Percentiles rank a stretch among this genome's conserved stretches.
These are phyloP conservation scores for Bombus superbus DNA, from an alignment of 1,140 invertebrate genomes.

Conservation along the genomic window DNA sequence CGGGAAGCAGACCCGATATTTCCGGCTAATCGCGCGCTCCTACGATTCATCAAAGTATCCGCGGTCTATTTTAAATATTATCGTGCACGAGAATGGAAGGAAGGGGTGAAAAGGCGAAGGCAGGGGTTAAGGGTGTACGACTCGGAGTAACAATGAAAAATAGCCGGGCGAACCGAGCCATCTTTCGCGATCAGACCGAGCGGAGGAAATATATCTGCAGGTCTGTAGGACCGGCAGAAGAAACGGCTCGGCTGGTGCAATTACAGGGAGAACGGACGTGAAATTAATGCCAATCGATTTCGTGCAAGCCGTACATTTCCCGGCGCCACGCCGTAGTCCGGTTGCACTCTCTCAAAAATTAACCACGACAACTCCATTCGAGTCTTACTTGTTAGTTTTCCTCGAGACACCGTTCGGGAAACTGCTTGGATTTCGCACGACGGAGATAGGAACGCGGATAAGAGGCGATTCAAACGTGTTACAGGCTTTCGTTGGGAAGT, in stretches of 20 bases:
- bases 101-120: not conserved
- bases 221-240: not conserved
- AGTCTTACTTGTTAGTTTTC: conserved; percentile 5
- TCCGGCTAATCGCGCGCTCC: too few species aligned
- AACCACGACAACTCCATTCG: conserved; percentile 54
- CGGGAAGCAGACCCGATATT: too few species aligned
- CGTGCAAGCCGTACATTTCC: not conserved
- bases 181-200: conserved; percentile 46
- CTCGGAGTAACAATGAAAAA: conserved; percentile 55
- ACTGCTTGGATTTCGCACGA: not conserved
- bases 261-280: conserved; percentile 43
- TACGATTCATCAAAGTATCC: too few species aligned
- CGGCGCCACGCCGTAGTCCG: not conserved
- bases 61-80: too few species aligned
- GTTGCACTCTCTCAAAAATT: conserved; percentile 53
- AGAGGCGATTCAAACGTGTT: not conserved
- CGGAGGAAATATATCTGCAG: conserved; percentile 24
- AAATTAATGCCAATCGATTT: conserved; percentile 51
- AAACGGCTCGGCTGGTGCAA: conserved; percentile 41
- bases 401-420: not conserved
- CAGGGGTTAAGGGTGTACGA: not conserved
- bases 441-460: not conserved
- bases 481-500: not conserved
- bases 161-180: conserved; percentile 17
- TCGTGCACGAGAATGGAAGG: too few species aligned